Percentiles rank a stretch among this genome's conserved stretches.
Conservation (phyloP, 2,113 vertebrate genomes). For the Greenwoodochromis staneri region DNA sequence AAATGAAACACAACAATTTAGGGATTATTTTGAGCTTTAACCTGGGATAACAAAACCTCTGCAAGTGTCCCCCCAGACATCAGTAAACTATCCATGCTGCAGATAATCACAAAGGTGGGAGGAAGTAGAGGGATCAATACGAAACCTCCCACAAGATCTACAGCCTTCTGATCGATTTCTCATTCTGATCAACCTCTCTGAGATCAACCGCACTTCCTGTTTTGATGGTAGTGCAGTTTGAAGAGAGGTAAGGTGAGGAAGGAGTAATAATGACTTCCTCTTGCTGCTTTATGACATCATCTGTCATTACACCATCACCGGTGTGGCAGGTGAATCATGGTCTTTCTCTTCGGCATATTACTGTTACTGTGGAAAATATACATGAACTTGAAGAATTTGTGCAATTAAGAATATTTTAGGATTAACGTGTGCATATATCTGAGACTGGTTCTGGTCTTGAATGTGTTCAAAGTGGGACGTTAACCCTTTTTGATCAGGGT, state of each 20-base stretch:
- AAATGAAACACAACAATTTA: neutral
- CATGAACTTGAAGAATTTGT: neutral
- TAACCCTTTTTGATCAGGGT: neutral
- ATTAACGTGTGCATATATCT: accelerated
- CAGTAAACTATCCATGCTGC: conserved; percentile 51
- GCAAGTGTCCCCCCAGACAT: conserved; percentile 37
- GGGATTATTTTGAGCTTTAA: neutral
- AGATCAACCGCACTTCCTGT: conserved; percentile 49
- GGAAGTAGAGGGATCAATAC: conserved; percentile 60
- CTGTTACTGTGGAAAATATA: neutral
- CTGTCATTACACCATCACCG: neutral
- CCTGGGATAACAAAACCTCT: conserved; percentile 7
- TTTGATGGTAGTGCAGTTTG: neutral
- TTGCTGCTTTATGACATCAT: neutral
- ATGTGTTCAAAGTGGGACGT: accelerated
- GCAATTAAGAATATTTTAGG: neutral
- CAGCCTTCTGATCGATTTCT: conserved; percentile 67
- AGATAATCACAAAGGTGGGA: conserved; percentile 65
- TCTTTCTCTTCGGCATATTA: neutral
- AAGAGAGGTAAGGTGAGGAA: neutral
- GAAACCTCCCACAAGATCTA: conserved; percentile 61
- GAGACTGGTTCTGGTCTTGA: neutral
- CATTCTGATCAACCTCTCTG: conserved; percentile 57
- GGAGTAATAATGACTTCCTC: conserved; percentile 1
- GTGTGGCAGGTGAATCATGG: neutral